phyloP scores from a whole-genome alignment of 1,140 invertebrate genomes.

The Drosophila sulfurigaster region DNA sequence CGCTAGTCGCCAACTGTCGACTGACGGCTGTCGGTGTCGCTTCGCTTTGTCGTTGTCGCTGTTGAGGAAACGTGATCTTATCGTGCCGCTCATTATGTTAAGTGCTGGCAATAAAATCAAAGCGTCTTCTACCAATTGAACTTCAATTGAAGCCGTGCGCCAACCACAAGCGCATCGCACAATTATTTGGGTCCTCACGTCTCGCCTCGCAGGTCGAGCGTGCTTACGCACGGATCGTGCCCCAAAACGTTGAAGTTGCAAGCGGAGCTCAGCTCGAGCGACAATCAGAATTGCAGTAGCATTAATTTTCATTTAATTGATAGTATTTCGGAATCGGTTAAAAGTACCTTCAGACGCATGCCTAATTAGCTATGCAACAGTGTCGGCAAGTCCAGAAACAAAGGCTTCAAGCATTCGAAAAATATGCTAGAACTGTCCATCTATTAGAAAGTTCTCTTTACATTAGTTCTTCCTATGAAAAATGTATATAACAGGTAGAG shows the following conservation, averaged over 20 bases:
- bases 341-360: slow-evolving; percentile 13
- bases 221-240: slow-evolving; percentile 57
- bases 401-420: too few species aligned
- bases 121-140: slow-evolving; percentile 59
- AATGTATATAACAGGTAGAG: too few species aligned
- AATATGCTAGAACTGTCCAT: too few species aligned
- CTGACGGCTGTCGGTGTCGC: slow-evolving; percentile 3
- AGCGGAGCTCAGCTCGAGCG: neutral
- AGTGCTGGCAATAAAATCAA: slow-evolving; percentile 82
- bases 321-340: slow-evolving; percentile 28
- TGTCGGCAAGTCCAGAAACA: neutral
- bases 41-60: neutral
- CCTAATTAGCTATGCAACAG: slow-evolving; percentile 15
- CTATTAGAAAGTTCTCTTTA: too few species aligned
- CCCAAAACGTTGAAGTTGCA: neutral
- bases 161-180: slow-evolving; percentile 9
- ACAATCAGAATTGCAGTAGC: slow-evolving; percentile 25
- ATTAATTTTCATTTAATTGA: slow-evolving; percentile 67
- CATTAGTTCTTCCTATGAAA: too few species aligned
- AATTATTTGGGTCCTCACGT: slow-evolving; percentile 51
- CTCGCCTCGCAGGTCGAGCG: slow-evolving; percentile 2
- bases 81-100: slow-evolving; percentile 78
- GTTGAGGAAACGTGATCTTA: slow-evolving; percentile 75
- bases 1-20: slow-evolving; percentile 57
- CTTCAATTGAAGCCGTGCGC: slow-evolving; percentile 76